Evolutionary conservation across 2,113 vertebrate species (phyloP).

Genomic region (Melanotaenia duboulayi): DNA sequence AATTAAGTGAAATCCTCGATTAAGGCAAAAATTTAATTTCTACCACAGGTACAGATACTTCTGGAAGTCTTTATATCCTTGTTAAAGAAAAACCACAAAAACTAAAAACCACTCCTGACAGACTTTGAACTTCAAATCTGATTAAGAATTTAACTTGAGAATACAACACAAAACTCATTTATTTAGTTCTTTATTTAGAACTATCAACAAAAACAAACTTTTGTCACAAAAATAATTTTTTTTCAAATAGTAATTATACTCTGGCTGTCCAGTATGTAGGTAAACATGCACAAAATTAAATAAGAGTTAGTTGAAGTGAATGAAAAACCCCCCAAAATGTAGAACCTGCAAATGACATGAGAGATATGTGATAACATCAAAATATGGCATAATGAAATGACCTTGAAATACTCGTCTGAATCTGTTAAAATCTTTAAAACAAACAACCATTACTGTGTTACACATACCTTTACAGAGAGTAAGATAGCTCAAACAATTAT

Average conservation of each 20-base stretch:
- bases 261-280: conserved; percentile 37
- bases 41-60: neutral
- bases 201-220: conserved; percentile 25
- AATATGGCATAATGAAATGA: conserved; percentile 39
- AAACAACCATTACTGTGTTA: conserved; percentile 8
- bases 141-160: neutral
- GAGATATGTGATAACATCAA: conserved; percentile 27
- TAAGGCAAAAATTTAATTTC: neutral
- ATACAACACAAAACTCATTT: conserved; percentile 8
- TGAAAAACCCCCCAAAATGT: conserved; percentile 5
- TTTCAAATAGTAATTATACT: conserved; percentile 46
- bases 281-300: conserved; percentile 68
- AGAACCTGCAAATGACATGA: neutral
- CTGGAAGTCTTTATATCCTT: neutral
- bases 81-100: no score
- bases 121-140: neutral
- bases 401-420: conserved; percentile 12
- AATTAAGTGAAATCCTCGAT: neutral
- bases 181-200: conserved; percentile 73
- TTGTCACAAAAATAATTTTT: conserved; percentile 59
- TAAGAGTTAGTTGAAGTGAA: conserved; percentile 66
- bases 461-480: neutral
- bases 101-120: no score
- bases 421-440: neutral
- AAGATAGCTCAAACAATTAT: neutral